Conservation (phyloP, 2,797 vertebrate genomes). For the Thamnophis elegans region DNA sequence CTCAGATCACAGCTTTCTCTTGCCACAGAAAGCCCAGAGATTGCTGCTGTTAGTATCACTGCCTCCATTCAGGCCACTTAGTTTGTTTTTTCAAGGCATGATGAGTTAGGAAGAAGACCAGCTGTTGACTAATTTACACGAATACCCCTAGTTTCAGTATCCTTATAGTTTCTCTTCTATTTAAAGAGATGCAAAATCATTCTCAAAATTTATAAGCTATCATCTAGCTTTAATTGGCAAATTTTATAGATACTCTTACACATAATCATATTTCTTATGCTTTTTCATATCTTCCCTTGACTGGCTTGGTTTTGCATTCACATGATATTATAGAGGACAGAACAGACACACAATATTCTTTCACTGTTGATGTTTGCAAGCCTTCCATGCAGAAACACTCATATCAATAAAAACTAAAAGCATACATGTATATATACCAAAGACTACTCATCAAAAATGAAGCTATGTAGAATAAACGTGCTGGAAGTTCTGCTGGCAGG, state of each 20-base stretch:
- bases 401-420: neutral
- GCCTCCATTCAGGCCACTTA: neutral
- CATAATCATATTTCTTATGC: neutral
- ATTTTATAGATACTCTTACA: neutral
- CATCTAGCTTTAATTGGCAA: neutral
- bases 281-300: neutral
- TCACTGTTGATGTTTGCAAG: neutral
- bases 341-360: neutral
- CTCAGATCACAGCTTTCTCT: neutral
- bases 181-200: neutral
- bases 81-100: neutral
- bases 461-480: neutral
- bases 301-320: neutral
- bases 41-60: neutral
- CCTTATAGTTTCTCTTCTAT: neutral
- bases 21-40: neutral
- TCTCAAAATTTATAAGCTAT: neutral
- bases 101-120: neutral
- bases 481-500: neutral
- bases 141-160: neutral
- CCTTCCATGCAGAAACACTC: neutral
- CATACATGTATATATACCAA: neutral
- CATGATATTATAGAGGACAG: neutral
- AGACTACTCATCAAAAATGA: neutral
- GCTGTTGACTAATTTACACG: neutral